Conservation (phyloP, 2,888 invertebrate genomes). For the Mesopsocus fuscifrons region DNA sequence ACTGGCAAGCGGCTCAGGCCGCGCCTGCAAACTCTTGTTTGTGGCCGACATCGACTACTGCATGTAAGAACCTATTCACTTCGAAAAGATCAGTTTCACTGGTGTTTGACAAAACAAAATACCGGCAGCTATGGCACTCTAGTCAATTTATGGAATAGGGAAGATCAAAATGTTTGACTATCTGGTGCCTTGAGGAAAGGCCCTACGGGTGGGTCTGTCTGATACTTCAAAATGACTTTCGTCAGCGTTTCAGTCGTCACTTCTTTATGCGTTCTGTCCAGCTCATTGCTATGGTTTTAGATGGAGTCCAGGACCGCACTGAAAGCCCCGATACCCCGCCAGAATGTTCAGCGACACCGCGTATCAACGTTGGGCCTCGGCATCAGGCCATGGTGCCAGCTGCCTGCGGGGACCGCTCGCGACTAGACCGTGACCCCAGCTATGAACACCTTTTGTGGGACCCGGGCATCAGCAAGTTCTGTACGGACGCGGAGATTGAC, state of each 20-base stretch:
- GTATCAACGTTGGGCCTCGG: slow-evolving; percentile 72
- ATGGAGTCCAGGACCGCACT: no score
- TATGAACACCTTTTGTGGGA: slow-evolving; percentile 70
- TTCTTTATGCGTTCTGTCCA: no score
- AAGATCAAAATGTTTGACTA: no score
- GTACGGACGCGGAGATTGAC: slow-evolving; percentile 65
- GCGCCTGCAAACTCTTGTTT: slow-evolving; percentile 22
- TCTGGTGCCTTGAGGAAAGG: no score
- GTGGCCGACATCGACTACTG: slow-evolving; percentile 21
- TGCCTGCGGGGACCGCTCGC: slow-evolving; percentile 26
- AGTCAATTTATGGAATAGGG: no score
- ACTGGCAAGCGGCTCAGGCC: slow-evolving; percentile 31
- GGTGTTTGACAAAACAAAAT: no score
- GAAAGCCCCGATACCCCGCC: slow-evolving; percentile 26
- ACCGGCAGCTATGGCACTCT: no score
- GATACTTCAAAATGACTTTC: no score
- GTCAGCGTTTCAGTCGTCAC: no score
- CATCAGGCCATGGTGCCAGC: slow-evolving; percentile 69
- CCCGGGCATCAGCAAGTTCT: slow-evolving; percentile 51
- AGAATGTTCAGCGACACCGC: slow-evolving; percentile 39
- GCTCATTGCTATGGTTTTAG: no score
- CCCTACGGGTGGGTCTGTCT: no score
- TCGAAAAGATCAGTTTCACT: not conserved
- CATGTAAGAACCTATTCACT: not conserved
- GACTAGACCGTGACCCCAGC: slow-evolving; percentile 31